Base-by-base conservation (phyloP, 2,113 vertebrate species). In the Chaetodon auriga region DNA sequence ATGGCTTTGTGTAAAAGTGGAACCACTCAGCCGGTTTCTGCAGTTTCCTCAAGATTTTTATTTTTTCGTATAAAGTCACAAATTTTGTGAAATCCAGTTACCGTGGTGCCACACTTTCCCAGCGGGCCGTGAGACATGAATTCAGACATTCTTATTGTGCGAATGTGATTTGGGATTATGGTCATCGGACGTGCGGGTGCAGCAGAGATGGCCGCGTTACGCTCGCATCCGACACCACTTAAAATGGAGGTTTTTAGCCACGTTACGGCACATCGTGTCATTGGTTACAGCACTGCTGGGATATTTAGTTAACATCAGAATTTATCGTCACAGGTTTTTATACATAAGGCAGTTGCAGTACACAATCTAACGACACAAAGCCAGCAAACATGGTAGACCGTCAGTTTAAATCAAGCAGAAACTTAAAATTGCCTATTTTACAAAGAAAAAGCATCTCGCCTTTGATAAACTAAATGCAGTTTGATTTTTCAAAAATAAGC, bases 211-310 rank as follows among this genome's bases (percentile, higher is more conserved):
- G 1, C 36, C 25, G 19, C 43, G 23, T 14, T 13, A 36, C 14
- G 51, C 3, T 23, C 57, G 8, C 38, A 38, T 35, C n/a, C 19
- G 43, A 41, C 49, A 5, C n/a, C 35, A 16, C 71, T 70, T 80
- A 68, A 76, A 88, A 81, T 71, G 72, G 65, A 78, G 64, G 57
- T 6, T 30, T 66, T 60, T 8, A 16, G 16, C 38, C 46, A 7
- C 4, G 13, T 55, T n/a, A 36, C 35, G 9, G 35, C 60, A 48
- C 63, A 30, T 2, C 35, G 11, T 15, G 1, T 36, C 15, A 69
- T 30, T 35, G 5, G 18, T 36, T 7, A 7, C 12, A 38, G 12
- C 45, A 15, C 0, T 19, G 49, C n/a, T 21, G 19, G 9, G 11
- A 73, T 55, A 38, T 30, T 25, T 2, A 35, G 6, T 18, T 10